phyloP scores from a whole-genome alignment of 2,113 vertebrate genomes.

The Chamaea fasciata region DNA sequence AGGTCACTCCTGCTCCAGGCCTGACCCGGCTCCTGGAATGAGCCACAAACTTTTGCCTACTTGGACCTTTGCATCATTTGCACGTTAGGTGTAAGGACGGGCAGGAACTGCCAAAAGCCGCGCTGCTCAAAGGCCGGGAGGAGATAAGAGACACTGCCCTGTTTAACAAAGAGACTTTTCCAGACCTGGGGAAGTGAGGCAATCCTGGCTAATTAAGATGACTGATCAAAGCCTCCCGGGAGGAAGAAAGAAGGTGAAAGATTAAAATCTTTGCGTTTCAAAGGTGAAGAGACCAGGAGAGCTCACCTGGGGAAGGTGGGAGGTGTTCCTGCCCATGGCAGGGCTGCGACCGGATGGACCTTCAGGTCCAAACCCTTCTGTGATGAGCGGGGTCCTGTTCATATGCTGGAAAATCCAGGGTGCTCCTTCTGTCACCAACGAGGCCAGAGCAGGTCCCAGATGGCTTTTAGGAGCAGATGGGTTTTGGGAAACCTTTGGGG shows the following conservation, averaged over 20 bases:
- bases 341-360: neutral
- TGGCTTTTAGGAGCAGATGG: accelerated
- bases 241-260: neutral
- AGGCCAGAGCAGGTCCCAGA: neutral
- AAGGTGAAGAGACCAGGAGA: neutral
- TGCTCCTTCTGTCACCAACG: accelerated
- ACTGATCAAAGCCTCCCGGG: neutral
- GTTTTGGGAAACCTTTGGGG: neutral
- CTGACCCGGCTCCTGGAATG: accelerated
- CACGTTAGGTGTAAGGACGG: neutral
- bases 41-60: neutral
- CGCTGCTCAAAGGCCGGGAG: neutral
- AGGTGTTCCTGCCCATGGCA: neutral
- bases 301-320: neutral
- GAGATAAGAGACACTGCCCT: neutral
- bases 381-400: neutral
- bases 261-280: neutral
- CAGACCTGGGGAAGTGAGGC: slow-evolving; percentile 26
- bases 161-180: neutral
- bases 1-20: neutral
- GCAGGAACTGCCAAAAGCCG: neutral
- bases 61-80: neutral
- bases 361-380: neutral
- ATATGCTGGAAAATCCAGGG: accelerated
- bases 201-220: neutral